Evolutionary conservation across 1,140 invertebrate genomes (phyloP), one percentile per base, ranked within the genome.

Genomic region (Zaprionus ornatus): DNA sequence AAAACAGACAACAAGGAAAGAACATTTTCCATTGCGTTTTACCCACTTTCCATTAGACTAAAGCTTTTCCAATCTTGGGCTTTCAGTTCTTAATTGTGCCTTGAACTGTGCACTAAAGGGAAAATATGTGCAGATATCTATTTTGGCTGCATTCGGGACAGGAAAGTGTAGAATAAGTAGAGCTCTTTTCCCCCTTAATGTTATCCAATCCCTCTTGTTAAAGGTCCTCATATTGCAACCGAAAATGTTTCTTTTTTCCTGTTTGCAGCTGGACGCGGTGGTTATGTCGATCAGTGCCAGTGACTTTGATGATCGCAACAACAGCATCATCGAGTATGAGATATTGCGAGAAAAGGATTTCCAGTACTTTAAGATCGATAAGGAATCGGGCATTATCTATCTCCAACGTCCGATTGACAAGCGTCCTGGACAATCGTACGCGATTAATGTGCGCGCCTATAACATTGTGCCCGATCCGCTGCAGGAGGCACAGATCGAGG

Each of bases 281-380:
- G 97, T 98, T 40, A 97, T 97, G 96, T 94, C 96, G 90, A 96
- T 98, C 88, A 97, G 97, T 42, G 97, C 97, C 3, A 97, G 97
- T 13, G 97, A 98, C 92, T 96, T 97, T 68, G 97, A 98, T 90
- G 96, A 97, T 86, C 96, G 97, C 9, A 95, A 96, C 80, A 98
- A 98, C 93, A 97, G 96, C 37, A 95, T 95, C 73, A 94, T 98
- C 4, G 92, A 94, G 74, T 95, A 96, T 90, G 95, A 94, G 65
- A 91, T 97, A 35, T 92, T 95, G 27, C 87, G 94, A 9, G 94
- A 94, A 76, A 94, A 93, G 9, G 96, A 96, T 81, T 92, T 93
- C 42, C 93, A 94, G 4, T 97, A 97, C 91, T 98, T 98, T 88
- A 94, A 93, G 55, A 97, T 98, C 70, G 96, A 97, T 88, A 93